Base-by-base conservation (phyloP, 2,797 vertebrate genomes). In the Myotis myotis region DNA sequence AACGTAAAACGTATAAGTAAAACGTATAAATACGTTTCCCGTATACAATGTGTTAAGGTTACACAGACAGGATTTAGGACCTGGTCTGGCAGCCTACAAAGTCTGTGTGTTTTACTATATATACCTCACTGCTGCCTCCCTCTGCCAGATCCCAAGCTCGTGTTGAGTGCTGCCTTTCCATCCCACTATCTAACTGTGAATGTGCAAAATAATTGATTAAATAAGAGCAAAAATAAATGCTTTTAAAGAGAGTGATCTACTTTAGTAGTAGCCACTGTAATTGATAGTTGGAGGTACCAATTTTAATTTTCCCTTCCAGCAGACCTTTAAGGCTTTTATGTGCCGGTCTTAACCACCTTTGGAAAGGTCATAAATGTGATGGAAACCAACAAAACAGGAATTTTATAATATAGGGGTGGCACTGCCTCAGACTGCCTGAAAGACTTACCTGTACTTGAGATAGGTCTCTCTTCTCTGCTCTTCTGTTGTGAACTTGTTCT, bases 241-340 rank as follows among this genome's bases (percentile, higher is more conserved):
- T 93, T 75, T 93, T 25, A 49, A 82, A 87, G 72, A 78, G 93
- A 71, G 30, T 51, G 74, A 68, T 41, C 25, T 72, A n/a, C 75
- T 80, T 80, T 15, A 87, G 72, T 87, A 90, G 44, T 38, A 91
- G 25, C 28, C 57, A 19, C 22, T 72, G 55, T 81, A 83, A 84
- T n/a, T 90, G 16, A 41, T 80, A n/a, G 5, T 86, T 88, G 38
- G 49, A 75, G 36, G 13, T 68, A 60, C 38, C 60, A 72, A 15
- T 93, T 96, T 86, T 80, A 90, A 87, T 95, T 91, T 49, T 84
- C 23, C 33, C 20, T 81, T 89, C 51, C 92, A 44, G 49, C 23
- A 75, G 64, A 23, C 53, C 15, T 91, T 72, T 79, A 47, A 87
- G 41, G 23, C 30, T 91, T 89, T 91, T 80, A 55, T 82, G 38